A percentile compares a stretch with the other conserved stretches of the same genome.
These are phyloP conservation scores for Polydrusus tereticollis DNA, from an alignment of 2,888 invertebrate genomes.

Conservation along the genomic window DNA sequence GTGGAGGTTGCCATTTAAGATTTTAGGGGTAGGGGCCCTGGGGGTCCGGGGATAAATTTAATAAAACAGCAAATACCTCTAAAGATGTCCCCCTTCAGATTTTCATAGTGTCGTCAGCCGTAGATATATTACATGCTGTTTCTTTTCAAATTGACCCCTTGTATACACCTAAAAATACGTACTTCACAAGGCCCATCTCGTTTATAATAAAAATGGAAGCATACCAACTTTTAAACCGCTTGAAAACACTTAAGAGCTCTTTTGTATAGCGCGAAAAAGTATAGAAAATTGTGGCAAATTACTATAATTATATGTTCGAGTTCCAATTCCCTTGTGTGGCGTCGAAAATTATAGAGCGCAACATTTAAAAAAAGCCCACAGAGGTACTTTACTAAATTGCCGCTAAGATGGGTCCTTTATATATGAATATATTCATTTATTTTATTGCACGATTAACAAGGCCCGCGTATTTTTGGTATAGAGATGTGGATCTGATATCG, in stretches of 20 bases:
- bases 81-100: no score
- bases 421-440: background rate
- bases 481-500: no score
- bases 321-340: constrained; percentile 33
- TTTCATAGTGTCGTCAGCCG: no score
- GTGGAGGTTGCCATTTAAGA: no score
- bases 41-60: no score
- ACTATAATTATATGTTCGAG: constrained; percentile 40
- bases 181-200: background rate
- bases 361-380: constrained; percentile 27
- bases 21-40: no score
- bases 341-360: constrained; percentile 43
- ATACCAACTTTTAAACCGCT: background rate
- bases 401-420: constrained; percentile 2
- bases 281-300: constrained; percentile 35
- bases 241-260: constrained; percentile 36
- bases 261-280: constrained; percentile 37
- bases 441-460: background rate
- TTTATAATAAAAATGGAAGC: constrained; percentile 10
- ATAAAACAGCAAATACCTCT: no score
- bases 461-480: background rate
- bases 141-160: no score
- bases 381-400: constrained; percentile 38
- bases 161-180: no score
- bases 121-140: no score